These are phyloP conservation scores for Drosophila ustulata DNA, from an alignment of 2,888 invertebrate genomes.

Conservation along the genomic window DNA sequence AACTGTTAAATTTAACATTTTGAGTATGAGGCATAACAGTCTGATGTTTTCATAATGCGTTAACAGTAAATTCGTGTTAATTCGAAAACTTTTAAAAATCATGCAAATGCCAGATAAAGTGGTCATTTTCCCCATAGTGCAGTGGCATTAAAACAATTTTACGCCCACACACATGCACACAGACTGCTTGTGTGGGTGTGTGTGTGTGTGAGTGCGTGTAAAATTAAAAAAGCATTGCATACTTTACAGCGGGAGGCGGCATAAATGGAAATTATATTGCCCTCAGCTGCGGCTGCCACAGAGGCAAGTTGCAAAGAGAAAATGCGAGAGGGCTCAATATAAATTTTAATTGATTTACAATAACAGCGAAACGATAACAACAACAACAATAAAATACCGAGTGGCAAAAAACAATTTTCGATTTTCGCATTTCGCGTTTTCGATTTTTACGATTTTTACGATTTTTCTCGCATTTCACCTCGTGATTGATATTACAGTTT, in stretches of 20 bases:
- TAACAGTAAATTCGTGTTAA: no score
- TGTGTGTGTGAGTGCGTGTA: conserved; percentile 18
- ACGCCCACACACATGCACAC: conserved; percentile 32
- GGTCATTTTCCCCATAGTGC: no score
- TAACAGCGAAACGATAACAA: conserved; percentile 37
- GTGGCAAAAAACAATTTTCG: conserved; percentile 44
- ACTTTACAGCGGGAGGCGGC: conserved; percentile 48
- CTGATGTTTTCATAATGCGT: no score
- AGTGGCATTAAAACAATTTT: conserved; percentile 59
- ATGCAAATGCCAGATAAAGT: no score
- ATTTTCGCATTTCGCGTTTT: conserved; percentile 1
- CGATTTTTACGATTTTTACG: conserved; percentile 9
- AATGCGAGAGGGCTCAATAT: conserved; percentile 41
- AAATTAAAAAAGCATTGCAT: conserved; percentile 66
- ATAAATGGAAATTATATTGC: conserved; percentile 66
- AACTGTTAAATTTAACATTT: no score
- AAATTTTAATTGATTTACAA: conserved; percentile 77
- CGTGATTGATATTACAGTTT: conserved; percentile 22
- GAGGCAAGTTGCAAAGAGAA: conserved; percentile 6
- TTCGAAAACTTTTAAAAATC: no score
- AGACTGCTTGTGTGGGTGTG: neutral
- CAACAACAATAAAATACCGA: conserved; percentile 17
- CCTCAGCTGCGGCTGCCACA: conserved; percentile 18
- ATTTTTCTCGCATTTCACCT: conserved; percentile 27
- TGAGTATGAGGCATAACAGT: no score